phyloP scores from a whole-genome alignment of 2,797 vertebrate species.

The Iguana delicatissima region DNA sequence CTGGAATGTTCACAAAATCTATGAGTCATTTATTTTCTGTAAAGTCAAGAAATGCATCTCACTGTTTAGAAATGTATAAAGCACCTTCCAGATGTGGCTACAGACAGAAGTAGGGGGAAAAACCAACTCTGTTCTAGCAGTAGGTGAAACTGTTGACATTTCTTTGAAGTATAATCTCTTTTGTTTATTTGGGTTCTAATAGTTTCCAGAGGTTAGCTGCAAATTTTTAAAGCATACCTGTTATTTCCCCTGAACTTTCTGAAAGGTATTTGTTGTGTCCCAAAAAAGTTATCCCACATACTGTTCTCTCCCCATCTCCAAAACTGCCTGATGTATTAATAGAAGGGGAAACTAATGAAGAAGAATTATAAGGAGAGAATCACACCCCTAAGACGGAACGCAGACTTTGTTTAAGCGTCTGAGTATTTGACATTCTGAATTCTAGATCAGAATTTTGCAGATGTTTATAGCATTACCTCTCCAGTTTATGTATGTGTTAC shows the following conservation, averaged over 20 bases:
- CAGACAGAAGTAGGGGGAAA: slow-evolving; percentile 83
- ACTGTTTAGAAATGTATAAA: slow-evolving; percentile 87
- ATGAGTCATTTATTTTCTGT: slow-evolving; percentile 83
- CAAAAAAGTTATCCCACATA: slow-evolving; percentile 61
- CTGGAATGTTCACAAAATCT: slow-evolving; percentile 87
- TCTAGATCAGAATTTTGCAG: slow-evolving; percentile 54
- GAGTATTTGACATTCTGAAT: slow-evolving; percentile 60
- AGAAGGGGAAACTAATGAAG: slow-evolving; percentile 55
- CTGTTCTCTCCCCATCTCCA: slow-evolving; percentile 52
- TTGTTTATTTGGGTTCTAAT: slow-evolving; percentile 88
- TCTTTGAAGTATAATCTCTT: slow-evolving; percentile 89
- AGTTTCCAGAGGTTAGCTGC: slow-evolving; percentile 87
- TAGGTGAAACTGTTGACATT: slow-evolving; percentile 86
- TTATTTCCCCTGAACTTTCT: slow-evolving; percentile 76
- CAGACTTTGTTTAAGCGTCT: slow-evolving; percentile 40
- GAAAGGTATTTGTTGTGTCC: slow-evolving; percentile 81
- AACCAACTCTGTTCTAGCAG: slow-evolving; percentile 83
- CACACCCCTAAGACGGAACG: slow-evolving; percentile 29
- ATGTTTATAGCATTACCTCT: slow-evolving; percentile 42
- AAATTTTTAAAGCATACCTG: slow-evolving; percentile 84
- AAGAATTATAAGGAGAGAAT: slow-evolving; percentile 69
- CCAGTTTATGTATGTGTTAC: background rate
- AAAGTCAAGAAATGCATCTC: slow-evolving; percentile 92
- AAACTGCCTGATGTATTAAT: slow-evolving; percentile 73
- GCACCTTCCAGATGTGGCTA: slow-evolving; percentile 88